Evolutionary conservation across 2,888 invertebrate species (phyloP), one percentile per base, ranked within the genome.

Genomic region (Morpho deidamia): DNA sequence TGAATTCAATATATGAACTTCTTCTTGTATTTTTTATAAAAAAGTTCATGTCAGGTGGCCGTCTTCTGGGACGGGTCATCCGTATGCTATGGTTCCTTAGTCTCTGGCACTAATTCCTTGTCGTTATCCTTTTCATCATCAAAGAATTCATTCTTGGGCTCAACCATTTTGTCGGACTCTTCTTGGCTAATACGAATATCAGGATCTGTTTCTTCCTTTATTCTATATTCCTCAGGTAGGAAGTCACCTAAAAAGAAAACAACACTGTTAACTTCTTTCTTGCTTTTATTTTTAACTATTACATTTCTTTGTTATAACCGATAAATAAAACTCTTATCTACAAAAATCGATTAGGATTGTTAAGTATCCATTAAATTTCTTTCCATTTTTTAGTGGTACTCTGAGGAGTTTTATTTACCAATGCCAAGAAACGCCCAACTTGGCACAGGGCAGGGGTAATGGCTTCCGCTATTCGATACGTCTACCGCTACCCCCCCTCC

Each of bases 111-210:
- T 1, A 82, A 75, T 61, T 93, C 92, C 77, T 94, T 95, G 67
- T 97, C 97, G 67, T 97, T 95, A 81, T 97, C 97, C 64, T 95
- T 95, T 50, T 97, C 97, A 1, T 96, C 96, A 51, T 97, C 95
- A 68, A 94, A 97, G 87, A 96, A 97, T 79, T 97, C 97, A 74
- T 96, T 97, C 63, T 94, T 93, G 0, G 95, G 92, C 56, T 97
- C 97, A 0, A 97, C 92, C 71, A 94, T 92, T 73, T 94, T 95
- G 72, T 97, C 97, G 0, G 95, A 93, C 35, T 97, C 94, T 5
- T 95, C 93, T 71, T 93, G 93, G 60, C 92, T 94, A 63, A 95
- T 92, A 48, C 95, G 85, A 0, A 95, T 92, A 65, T 97, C 97
- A 0, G 96, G 95, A 81, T 97, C 96, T 0, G 94, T 92, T 57